Base-by-base conservation (phyloP, 1,140 invertebrate species). In the Drosophila persimilis region DNA sequence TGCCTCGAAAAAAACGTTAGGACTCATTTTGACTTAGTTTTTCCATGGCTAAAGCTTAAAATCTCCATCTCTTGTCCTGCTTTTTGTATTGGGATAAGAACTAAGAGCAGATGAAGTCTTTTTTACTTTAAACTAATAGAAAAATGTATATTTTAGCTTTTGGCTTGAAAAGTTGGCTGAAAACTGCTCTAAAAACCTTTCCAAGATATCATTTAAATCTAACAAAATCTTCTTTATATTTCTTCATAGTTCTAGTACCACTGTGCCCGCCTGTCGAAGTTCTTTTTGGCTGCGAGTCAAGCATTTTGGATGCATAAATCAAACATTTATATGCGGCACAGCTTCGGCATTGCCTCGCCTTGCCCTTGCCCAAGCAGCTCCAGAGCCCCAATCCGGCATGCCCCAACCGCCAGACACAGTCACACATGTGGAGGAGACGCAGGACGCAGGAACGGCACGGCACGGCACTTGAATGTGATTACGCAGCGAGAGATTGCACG, bases 261-360 rank as follows among this genome's bases (percentile, higher is more conserved):
- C 71, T 73, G 71, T 74, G 57, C 63, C 44, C 2, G 35, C 35
- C 57, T 64, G 60, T 62, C 83, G 48, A 86, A 86, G 78, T 75
- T 39, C 78, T 88, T 88, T 89, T 88, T 88, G 84, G 84, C 84
- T 89, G 73, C 65, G 84, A 89, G 73, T 88, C 84, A 89, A 85
- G 76, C 79, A 89, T 89, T 88, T 73, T 85, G 85, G 76, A 80
- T 84, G 76, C 84, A 88, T 88, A 88, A 88, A 88, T 88, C 84
- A 88, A 88, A 88, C 84, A 88, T 88, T 88, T 88, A 88, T 88
- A 88, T 88, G 84, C 84, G 79, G 85, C 76, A 58, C 80, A 84
- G 84, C 84, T 77, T 71, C 73, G 84, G 75, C 84, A 75, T 72
- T 74, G 85, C 80, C 66, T 67, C 73, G 78, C 75, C 78, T 81